Percentiles rank a stretch among this genome's conserved stretches.
Conservation (phyloP, 2,113 vertebrate genomes). For the Elaphurus davidianus region DNA sequence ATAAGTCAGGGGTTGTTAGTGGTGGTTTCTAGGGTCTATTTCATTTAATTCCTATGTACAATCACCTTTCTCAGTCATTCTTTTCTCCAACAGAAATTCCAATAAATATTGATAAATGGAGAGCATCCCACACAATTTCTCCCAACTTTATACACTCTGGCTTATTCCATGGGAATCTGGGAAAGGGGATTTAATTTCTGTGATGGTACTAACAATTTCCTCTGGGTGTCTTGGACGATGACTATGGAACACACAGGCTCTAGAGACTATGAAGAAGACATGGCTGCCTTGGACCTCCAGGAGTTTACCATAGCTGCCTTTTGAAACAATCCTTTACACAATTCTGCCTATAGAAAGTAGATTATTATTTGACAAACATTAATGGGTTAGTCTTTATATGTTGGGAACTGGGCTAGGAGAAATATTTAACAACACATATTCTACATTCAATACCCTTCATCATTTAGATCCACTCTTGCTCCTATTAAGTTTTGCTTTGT, state of each 20-base stretch:
- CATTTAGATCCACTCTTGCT: neutral
- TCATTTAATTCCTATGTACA: neutral
- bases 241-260: neutral
- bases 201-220: neutral
- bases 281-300: neutral
- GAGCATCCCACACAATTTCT: neutral
- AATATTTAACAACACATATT: neutral
- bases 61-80: neutral
- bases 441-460: neutral
- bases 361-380: neutral
- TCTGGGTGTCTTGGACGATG: neutral
- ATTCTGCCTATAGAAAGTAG: neutral
- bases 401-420: neutral
- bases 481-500: neutral
- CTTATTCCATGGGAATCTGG: neutral
- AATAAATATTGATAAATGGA: neutral
- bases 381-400: neutral
- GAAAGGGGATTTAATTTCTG: neutral
- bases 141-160: neutral
- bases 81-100: neutral
- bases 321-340: neutral
- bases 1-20: neutral
- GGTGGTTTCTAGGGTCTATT: neutral
- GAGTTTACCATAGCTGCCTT: neutral
- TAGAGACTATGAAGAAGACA: neutral